phyloP scores from a whole-genome alignment of 2,113 vertebrate genomes.

The Chloropsis cyanopogon region DNA sequence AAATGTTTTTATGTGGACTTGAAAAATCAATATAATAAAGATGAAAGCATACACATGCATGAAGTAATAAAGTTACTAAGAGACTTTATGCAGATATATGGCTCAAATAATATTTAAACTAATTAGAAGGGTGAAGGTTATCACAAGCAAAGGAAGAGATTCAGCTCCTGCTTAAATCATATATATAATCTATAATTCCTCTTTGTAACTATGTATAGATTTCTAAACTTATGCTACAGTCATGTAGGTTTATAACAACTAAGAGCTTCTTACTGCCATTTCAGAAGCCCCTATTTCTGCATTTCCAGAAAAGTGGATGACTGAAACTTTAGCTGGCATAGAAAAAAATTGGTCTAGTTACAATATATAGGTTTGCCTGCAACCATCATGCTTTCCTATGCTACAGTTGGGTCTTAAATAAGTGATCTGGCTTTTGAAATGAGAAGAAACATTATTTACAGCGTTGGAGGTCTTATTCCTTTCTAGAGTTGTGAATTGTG shows the following conservation, averaged over 20 bases:
- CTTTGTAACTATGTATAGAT: neutral
- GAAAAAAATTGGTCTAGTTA: neutral
- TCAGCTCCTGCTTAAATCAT: neutral
- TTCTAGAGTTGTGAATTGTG: neutral
- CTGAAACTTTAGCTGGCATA: neutral
- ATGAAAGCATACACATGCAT: neutral
- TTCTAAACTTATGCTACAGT: neutral
- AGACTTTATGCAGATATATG: neutral
- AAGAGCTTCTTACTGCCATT: neutral
- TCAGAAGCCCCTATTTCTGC: neutral
- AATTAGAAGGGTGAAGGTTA: neutral
- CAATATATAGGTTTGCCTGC: neutral
- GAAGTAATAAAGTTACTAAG: neutral
- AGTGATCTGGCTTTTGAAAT: neutral
- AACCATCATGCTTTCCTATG: neutral
- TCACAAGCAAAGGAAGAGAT: neutral
- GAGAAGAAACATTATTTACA: neutral
- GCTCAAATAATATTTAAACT: neutral
- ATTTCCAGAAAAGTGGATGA: neutral
- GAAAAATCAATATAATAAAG: slow-evolving; percentile 34
- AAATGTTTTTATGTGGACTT: neutral
- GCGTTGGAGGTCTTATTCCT: neutral
- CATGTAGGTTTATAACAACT: neutral
- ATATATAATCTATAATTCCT: neutral
- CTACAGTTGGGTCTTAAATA: neutral